Conservation (phyloP, 2,113 vertebrate genomes). For the Elephas maximus region DNA sequence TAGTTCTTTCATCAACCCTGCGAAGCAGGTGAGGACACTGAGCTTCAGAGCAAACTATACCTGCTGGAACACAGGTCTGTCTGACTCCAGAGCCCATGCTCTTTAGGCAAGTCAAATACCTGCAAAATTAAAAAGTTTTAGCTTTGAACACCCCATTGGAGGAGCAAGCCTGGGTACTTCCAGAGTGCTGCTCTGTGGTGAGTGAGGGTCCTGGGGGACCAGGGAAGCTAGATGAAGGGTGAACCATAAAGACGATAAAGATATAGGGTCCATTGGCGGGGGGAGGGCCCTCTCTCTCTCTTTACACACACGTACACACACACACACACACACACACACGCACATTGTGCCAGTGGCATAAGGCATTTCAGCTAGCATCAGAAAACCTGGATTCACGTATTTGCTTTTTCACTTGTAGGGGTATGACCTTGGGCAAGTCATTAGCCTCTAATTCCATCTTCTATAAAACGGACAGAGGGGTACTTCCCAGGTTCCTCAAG, state of each 20-base stretch:
- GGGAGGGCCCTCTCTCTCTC: neutral
- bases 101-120: neutral
- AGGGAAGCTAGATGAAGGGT: neutral
- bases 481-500: neutral
- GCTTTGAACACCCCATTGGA: neutral
- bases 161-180: neutral
- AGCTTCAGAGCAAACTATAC: neutral
- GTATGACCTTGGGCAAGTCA: neutral
- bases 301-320: neutral
- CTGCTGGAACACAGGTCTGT: neutral
- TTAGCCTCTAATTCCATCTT: neutral
- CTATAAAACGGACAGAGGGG: neutral
- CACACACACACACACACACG: neutral
- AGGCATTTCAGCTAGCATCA: neutral
- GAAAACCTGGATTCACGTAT: neutral
- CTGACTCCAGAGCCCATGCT: neutral
- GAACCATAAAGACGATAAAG: neutral
- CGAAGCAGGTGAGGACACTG: neutral
- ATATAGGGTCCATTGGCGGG: too few relatives aligned
- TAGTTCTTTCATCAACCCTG: neutral
- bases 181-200: neutral
- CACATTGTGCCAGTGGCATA: neutral
- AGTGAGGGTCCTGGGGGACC: neutral
- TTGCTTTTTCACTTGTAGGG: neutral
- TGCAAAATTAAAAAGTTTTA: neutral